Conservation (phyloP, 2,797 vertebrate species). For the Melanotaenia parkinsoni region DNA sequence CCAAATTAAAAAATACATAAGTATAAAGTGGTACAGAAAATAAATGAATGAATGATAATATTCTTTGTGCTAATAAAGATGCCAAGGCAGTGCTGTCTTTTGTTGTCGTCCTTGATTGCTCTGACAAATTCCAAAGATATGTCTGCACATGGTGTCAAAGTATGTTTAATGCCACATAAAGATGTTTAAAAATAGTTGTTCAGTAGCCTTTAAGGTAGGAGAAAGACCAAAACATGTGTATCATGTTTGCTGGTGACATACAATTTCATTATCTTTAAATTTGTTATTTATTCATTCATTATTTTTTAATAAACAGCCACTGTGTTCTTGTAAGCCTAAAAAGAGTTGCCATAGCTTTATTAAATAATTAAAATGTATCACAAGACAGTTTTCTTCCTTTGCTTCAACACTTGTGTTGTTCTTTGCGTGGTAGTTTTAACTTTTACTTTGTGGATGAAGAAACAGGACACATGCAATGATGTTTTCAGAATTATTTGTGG, state of each 20-base stretch:
- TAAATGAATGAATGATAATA: too few relatives aligned
- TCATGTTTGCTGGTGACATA: not conserved
- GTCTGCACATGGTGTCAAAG: not conserved
- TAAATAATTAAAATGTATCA: not conserved
- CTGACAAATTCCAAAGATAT: not conserved
- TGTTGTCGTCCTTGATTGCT: not conserved
- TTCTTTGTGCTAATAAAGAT: not conserved
- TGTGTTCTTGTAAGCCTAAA: not conserved
- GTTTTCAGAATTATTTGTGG: too few relatives aligned
- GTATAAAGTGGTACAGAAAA: too few relatives aligned
- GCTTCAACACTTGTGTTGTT: not conserved
- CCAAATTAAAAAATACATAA: not conserved
- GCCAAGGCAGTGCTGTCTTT: not conserved
- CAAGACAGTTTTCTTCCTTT: not conserved
- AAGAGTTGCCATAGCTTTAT: not conserved
- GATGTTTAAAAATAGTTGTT: not conserved
- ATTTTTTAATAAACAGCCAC: not conserved
- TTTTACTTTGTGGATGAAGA: too few relatives aligned
- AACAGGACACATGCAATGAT: too few relatives aligned
- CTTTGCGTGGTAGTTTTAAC: not conserved
- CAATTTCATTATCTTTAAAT: not conserved
- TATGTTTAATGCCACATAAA: too few relatives aligned
- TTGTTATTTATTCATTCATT: not conserved
- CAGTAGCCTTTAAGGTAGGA: not conserved
- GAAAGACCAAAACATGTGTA: not conserved